Evolutionary conservation across 1,140 invertebrate species (phyloP).

Genomic region (Drosophila ercepeae): DNA sequence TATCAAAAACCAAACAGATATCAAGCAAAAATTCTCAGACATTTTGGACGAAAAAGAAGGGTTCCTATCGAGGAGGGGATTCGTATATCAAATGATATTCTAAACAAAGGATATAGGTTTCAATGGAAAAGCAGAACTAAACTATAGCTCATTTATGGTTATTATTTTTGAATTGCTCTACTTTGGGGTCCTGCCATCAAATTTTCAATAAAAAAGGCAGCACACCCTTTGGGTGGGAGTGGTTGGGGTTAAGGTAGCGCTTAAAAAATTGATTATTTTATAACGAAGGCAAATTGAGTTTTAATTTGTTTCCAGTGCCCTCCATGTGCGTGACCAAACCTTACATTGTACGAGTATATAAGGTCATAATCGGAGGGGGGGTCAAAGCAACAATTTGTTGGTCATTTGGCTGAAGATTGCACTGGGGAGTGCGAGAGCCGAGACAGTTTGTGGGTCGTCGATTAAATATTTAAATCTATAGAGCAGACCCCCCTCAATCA

Average conservation of each 20-base stretch:
- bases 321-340: constrained; percentile 36
- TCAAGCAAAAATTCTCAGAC: background rate
- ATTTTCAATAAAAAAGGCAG: constrained; percentile 29
- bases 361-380: constrained; percentile 28
- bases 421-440: constrained; percentile 11
- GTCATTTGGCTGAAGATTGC: constrained; percentile 45
- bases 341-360: constrained; percentile 37
- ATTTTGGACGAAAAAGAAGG: background rate
- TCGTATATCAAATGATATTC: constrained; percentile 17
- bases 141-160: background rate
- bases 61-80: constrained; percentile 20
- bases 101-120: constrained; percentile 38
- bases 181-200: constrained; percentile 39
- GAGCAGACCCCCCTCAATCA: constrained; percentile 1
- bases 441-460: constrained; percentile 7
- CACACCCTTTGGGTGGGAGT: background rate
- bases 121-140: background rate
- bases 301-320: constrained; percentile 51
- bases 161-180: constrained; percentile 25
- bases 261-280: constrained; percentile 58
- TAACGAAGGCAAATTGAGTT: constrained; percentile 62
- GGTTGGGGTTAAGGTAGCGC: no score
- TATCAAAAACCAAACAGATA: constrained; percentile 13
- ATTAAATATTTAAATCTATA: constrained; percentile 56
- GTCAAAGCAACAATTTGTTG: constrained; percentile 52